Evolutionary conservation across 2,888 invertebrate species (phyloP), one percentile per base, ranked within the genome.

Genomic region (Eupithecia inturbata): DNA sequence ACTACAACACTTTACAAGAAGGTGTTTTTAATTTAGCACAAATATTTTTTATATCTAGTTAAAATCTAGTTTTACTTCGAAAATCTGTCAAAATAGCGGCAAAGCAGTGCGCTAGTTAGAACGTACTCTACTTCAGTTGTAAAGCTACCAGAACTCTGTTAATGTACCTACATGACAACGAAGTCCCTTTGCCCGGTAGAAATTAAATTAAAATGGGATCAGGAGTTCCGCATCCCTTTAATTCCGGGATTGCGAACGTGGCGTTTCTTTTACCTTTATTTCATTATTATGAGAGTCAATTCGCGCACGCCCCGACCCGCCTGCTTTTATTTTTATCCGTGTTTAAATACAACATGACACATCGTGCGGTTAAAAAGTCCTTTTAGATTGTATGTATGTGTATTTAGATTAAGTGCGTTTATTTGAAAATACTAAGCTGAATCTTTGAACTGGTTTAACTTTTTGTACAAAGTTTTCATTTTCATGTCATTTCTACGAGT

Each of bases 261-360:
- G 80, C 76, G 79, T 82, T 77, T 80, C 82, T 80, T 85, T 84
- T 79, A 85, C 85, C 82, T 87, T 88, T 87, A 85, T 87, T 87
- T 84, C 81, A 86, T 88, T 86, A 86, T 85, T 85, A 88, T 85
- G 86, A 84, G 79, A 78, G 81, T 79, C 83, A 82, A 83, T 83
- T 82, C 82, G 80, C 81, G 78, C 82, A 82, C 84, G 82, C 83
- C 84, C 83, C 69, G 80, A 77, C 80, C 83, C 82, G 81, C 82
- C 82, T 82, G 80, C 22, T 75, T 87, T 87, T 87, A 76, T 76
- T 87, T 85, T 84, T 81, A 77, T 79, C 74, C 69, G 28, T 62
- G 72, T 70, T 70, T 53, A 69, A 71, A 67, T 66, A 71, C n/a
- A 57, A 68, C 62, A 70, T 67, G 67, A 63, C 26, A 67, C 62